These are phyloP conservation scores for Esox lucius DNA, from an alignment of 2,797 vertebrate genomes.

Conservation along the genomic window DNA sequence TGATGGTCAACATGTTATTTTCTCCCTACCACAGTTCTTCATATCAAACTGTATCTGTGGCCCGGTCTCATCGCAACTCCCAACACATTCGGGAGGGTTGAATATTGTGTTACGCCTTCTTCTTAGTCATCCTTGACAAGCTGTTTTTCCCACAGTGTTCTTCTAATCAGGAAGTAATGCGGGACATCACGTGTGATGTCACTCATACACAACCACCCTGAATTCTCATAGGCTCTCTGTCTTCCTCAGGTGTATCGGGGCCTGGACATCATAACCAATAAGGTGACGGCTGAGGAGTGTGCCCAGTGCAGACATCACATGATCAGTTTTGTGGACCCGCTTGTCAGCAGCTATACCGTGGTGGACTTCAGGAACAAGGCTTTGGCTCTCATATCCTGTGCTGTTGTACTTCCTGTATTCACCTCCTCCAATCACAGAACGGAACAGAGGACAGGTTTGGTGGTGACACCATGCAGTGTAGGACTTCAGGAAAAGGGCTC, in stretches of 20 bases:
- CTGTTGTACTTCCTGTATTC: neutral
- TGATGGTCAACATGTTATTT: no score
- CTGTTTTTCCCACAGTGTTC: no score
- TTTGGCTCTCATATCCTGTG: conserved; percentile 86
- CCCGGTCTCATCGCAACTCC: no score
- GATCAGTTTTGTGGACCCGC: conserved; percentile 94
- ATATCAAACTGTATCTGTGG: no score
- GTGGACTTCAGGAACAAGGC: conserved; percentile 96
- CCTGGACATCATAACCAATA: conserved; percentile 95
- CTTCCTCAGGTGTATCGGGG: conserved; percentile 87
- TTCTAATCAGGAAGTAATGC: no score
- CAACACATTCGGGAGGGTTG: no score
- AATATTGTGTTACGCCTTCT: no score
- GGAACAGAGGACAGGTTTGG: neutral
- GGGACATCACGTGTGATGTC: no score
- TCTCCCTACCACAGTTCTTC: no score
- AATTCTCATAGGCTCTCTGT: conserved; percentile 2
- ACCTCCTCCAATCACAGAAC: neutral
- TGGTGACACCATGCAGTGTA: neutral
- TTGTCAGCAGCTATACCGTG: conserved; percentile 89
- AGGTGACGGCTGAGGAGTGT: conserved; percentile 84
- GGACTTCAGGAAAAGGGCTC: no score
- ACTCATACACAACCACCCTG: no score
- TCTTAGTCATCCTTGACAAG: no score
- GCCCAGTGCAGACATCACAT: conserved; percentile 91